A percentile compares a stretch with the other conserved stretches of the same genome.
These are phyloP conservation scores for Ranitomeya imitator DNA, from an alignment of 2,113 vertebrate genomes.

Conservation along the genomic window DNA sequence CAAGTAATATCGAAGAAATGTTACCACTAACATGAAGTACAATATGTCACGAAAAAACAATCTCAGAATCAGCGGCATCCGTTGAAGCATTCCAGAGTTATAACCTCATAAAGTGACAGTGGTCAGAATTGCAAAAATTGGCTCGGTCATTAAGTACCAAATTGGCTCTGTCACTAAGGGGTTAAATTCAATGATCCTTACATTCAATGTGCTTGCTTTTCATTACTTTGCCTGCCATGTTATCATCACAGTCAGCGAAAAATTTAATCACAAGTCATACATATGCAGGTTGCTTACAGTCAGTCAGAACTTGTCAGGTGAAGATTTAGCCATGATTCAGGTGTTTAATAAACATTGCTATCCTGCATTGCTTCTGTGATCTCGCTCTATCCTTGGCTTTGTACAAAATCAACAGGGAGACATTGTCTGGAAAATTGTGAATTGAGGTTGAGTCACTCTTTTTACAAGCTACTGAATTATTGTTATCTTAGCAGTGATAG, in stretches of 20 bases:
- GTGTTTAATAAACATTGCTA: neutral
- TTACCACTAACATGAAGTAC: no score
- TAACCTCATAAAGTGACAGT: no score
- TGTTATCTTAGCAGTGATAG: constrained; percentile 1
- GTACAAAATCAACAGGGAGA: constrained; percentile 6
- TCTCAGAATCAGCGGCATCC: no score
- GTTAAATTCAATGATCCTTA: no score
- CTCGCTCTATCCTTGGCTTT: neutral
- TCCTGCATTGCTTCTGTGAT: neutral
- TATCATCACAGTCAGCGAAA: neutral
- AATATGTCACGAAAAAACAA: no score
- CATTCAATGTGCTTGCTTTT: neutral
- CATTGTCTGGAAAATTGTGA: constrained; percentile 7
- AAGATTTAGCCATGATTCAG: neutral
- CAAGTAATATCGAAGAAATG: no score
- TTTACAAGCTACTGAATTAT: neutral
- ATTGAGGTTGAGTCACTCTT: constrained; percentile 1
- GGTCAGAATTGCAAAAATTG: no score
- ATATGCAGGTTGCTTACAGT: neutral
- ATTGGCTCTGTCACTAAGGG: no score
- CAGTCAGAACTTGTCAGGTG: neutral
- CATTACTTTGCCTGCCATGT: neutral
- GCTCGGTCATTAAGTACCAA: no score
- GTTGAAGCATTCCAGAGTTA: no score
- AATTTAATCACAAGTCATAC: neutral